Percentiles rank a stretch among this genome's conserved stretches.
phyloP scores from a whole-genome alignment of 1,140 invertebrate species.

The Chlorops oryzae region DNA sequence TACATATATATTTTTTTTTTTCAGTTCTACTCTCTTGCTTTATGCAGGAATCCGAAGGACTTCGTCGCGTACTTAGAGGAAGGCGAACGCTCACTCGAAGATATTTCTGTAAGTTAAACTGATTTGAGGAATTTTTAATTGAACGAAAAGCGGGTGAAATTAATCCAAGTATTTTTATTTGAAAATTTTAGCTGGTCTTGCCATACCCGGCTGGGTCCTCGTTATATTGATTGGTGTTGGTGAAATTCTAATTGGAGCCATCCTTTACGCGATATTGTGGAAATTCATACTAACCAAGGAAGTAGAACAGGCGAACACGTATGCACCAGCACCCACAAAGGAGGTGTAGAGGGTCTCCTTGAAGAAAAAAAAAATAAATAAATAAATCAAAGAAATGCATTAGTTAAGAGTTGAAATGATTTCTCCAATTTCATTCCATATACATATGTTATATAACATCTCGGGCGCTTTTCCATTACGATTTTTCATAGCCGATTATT shows the following conservation, averaged over 20 bases:
- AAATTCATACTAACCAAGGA: slow-evolving; percentile 56
- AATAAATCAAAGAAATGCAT: too few species aligned
- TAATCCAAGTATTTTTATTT: slow-evolving; percentile 12
- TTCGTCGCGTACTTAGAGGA: slow-evolving; percentile 66
- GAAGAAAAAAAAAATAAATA: too few species aligned
- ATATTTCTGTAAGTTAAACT: slow-evolving; percentile 62
- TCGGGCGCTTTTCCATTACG: too few species aligned
- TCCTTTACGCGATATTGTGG: slow-evolving; percentile 60
- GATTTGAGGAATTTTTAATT: slow-evolving; percentile 3
- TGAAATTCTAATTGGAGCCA: slow-evolving; percentile 59
- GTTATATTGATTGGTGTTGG: slow-evolving; percentile 59
- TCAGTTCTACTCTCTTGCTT: slow-evolving; percentile 59
- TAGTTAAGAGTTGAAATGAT: too few species aligned
- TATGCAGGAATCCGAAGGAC: slow-evolving; percentile 61
- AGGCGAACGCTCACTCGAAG: slow-evolving; percentile 65
- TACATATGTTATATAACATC: too few species aligned
- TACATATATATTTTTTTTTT: slow-evolving; percentile 33
- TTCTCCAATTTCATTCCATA: too few species aligned
- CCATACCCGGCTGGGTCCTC: slow-evolving; percentile 67
- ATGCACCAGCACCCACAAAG: slow-evolving; percentile 31
- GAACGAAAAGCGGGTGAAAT: not conserved
- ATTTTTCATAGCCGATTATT: too few species aligned
- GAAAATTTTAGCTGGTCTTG: slow-evolving; percentile 53
- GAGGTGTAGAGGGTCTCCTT: too few species aligned
- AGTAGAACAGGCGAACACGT: slow-evolving; percentile 31